A percentile compares a stretch with the other conserved stretches of the same genome.
Evolutionary conservation across 1,140 invertebrate species (phyloP).

Genomic region (Halotydeus destructor): DNA sequence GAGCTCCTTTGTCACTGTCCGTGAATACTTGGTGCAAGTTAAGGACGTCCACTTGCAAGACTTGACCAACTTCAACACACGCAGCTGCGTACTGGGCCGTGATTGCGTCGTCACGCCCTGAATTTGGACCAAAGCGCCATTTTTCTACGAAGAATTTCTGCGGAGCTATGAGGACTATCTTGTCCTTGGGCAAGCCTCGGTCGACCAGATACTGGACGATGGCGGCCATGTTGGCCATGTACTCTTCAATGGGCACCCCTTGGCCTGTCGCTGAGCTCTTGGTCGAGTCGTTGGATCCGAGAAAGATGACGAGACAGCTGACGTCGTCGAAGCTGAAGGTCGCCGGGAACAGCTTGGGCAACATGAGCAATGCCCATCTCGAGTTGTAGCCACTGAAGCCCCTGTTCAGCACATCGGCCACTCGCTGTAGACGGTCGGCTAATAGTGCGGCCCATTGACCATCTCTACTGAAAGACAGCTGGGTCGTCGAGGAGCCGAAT

Average conservation of each 20-base stretch:
- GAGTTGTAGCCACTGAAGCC: constrained; percentile 28
- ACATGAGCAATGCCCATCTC: constrained; percentile 21
- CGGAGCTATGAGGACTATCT: constrained; percentile 23
- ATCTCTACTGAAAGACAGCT: too few species aligned
- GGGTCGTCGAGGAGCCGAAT: too few species aligned
- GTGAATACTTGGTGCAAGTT: constrained; percentile 21
- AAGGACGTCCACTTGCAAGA: constrained; percentile 16
- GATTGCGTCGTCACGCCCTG: constrained; percentile 6
- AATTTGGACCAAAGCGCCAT: neutral
- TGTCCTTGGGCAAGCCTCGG: constrained; percentile 21
- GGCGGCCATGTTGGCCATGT: constrained; percentile 20
- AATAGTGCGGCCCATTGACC: too few species aligned
- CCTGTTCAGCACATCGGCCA: constrained; percentile 26
- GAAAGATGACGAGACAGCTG: constrained; percentile 22
- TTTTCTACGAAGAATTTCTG: constrained; percentile 14
- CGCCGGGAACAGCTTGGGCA: constrained; percentile 21
- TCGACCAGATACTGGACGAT: constrained; percentile 24
- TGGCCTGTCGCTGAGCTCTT: constrained; percentile 19
- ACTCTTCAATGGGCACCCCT: constrained; percentile 25
- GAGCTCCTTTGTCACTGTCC: constrained; percentile 14
- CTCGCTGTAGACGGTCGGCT: too few species aligned
- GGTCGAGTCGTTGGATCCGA: constrained; percentile 26
- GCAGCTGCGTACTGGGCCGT: constrained; percentile 19
- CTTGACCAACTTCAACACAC: constrained; percentile 16
- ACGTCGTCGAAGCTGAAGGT: constrained; percentile 19